These are phyloP conservation scores for Pristiophorus japonicus DNA, from an alignment of 2,113 vertebrate species.

Conservation along the genomic window DNA sequence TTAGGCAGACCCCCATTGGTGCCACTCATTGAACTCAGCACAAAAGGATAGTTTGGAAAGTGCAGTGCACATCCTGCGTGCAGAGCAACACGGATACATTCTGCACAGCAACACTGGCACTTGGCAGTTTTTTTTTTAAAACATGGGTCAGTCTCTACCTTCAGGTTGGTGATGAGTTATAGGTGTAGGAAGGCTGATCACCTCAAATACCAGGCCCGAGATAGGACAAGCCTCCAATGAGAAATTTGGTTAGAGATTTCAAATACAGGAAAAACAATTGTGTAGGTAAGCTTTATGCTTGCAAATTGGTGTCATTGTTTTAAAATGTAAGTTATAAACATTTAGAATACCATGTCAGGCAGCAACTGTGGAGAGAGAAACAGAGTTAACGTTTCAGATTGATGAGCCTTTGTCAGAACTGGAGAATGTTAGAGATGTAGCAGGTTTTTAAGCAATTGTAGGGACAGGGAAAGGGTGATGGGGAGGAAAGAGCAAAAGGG, in stretches of 20 bases:
- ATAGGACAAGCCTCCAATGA: neutral
- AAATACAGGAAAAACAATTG: neutral
- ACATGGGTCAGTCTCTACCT: neutral
- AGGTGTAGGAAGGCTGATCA: neutral
- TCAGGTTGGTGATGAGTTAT: neutral
- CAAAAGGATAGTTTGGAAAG: neutral
- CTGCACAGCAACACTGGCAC: no score
- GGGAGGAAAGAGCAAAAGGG: no score
- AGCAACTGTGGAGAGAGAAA: no score
- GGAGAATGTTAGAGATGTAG: no score
- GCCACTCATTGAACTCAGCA: neutral
- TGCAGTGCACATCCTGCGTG: neutral
- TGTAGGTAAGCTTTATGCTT: neutral
- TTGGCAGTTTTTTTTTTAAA: no score
- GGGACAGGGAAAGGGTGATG: no score
- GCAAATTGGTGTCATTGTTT: neutral
- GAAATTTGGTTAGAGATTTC: neutral
- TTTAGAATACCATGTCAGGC: neutral
- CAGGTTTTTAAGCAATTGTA: no score
- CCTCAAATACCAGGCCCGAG: neutral
- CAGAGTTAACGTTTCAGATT: no score
- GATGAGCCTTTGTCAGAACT: no score
- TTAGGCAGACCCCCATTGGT: neutral
- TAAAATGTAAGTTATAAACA: neutral
- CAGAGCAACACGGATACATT: no score